Base-by-base conservation (phyloP, 2,888 invertebrate species). In the Drosophila aldrichi region DNA sequence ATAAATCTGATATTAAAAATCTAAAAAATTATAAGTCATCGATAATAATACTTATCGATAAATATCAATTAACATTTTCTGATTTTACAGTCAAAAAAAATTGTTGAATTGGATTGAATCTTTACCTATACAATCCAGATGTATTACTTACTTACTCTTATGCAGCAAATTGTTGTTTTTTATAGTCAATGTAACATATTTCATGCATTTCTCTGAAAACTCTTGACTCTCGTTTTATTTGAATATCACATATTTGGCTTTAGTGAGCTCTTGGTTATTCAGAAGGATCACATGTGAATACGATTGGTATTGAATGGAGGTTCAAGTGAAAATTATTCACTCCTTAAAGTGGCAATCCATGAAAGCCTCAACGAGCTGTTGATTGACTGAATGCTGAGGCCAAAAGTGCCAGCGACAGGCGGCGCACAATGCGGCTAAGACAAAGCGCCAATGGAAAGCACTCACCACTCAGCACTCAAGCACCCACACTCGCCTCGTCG, bases 371-470 rank as follows among this genome's bases (percentile, higher is more conserved):
- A 70, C 70, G 70, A 74, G 72, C 68, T 71, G 69, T 74, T 84
- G 88, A 84, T 84, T 88, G 84, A 84, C 66, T 73, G 65, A 57
- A 78, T 70, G 74, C 54, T 69, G 71, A 61, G 70, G 55, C 77
- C 57, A 56, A 78, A 84, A 85, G 82, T 79, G 85, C 82, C 88
- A 82, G 68, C 68, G 72, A 63, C 88, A 84, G 82, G 67, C 88
- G 70, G 80, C 61, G 82, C 76, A 63, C 71, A 70, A 77, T 79
- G 74, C 52, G 71, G 68, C 72, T 77, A 88, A 84, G 84, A 84
- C 88, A 84, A 84, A 85, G 88, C 82, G 81, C 73, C 65, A 84
- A 76, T 68, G 70, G 74, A 78, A 74, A 84, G 80, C 85, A 79
- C 84, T 86, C 81, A 77, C 58, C 63, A 61, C 58, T 86, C 81